Evolutionary conservation across 2,113 vertebrate genomes (phyloP), one percentile per base, ranked within the genome.

Genomic region (Lophochroa leadbeateri): DNA sequence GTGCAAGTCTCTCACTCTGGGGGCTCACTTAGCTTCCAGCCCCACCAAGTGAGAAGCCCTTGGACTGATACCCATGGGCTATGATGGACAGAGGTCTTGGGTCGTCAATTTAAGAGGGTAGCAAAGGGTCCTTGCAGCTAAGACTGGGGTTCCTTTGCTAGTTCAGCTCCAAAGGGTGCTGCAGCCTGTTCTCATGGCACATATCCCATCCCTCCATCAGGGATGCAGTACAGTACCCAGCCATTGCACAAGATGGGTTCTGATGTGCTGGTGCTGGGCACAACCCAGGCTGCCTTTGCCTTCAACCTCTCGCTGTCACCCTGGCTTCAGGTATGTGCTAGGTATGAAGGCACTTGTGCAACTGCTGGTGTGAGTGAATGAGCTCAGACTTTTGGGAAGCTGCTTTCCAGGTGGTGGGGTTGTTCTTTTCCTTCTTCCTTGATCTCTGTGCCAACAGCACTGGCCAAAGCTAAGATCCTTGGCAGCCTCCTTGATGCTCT

Each of bases 371-470:
- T 46, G 84, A 84, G 53, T 92, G 88, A 64, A 28, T 76, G 89
- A 78, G 83, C 63, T 94, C 44, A 8, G 17, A 78, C 77, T 57
- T 77, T 75, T 27, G 58, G 88, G 79, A 72, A 65, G 50, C 61
- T 88, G 58, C 91, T 90, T 74, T 71, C 58, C 82, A 71, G 18
- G 28, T 78, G 83, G 47, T 88, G 33, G 57, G 57, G 33, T 58
- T n/a, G 33, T 82, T 86, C 76, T 88, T 31, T 72, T 90, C 3
- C 9, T 25, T 92, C 49, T 79, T 44, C 33, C 83, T 92, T 94
- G 85, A 86, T 96, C 79, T 93, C 77, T 67, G 60, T 70, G 96
- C 94, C 93, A 95, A 7, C 75, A 92, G 89, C 95, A 79, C 77
- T 61, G 81, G 88, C 68, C 33, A 92, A 93, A 95, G 68, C 70